Evolutionary conservation across 1,140 invertebrate genomes (phyloP).

Genomic region (Nasonia giraulti): DNA sequence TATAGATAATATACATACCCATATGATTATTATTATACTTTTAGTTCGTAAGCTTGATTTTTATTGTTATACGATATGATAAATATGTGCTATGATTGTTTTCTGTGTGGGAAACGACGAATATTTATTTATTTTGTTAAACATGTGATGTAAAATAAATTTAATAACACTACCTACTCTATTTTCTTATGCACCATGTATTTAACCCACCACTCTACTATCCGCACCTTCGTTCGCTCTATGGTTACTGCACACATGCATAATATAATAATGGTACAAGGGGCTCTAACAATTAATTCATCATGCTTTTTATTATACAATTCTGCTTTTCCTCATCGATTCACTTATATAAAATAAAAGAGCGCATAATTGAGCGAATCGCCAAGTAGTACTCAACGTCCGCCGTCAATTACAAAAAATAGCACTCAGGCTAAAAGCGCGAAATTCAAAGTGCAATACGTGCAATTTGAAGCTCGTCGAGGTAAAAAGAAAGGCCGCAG

Average conservation of each 20-base stretch:
- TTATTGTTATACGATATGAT: not conserved
- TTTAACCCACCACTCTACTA: not conserved
- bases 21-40: conserved; percentile 9
- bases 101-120: not conserved
- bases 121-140: conserved; percentile 51
- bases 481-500: not conserved
- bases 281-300: not conserved
- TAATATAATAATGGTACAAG: not conserved
- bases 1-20: not conserved
- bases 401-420: not conserved
- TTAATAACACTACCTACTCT: conserved; percentile 38
- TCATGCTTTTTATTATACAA: no score
- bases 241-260: conserved; percentile 11
- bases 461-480: conserved; percentile 25
- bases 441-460: not conserved
- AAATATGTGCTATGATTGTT: conserved; percentile 13
- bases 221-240: conserved; percentile 1
- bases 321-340: no score
- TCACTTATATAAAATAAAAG: no score
- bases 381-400: not conserved
- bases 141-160: conserved; percentile 47
- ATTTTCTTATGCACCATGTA: conserved; percentile 38
- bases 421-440: not conserved
- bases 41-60: conserved; percentile 9
- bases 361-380: no score